Evolutionary conservation across 1,140 invertebrate species (phyloP), one percentile per base, ranked within the genome.

Genomic region (Vanessa atalanta): DNA sequence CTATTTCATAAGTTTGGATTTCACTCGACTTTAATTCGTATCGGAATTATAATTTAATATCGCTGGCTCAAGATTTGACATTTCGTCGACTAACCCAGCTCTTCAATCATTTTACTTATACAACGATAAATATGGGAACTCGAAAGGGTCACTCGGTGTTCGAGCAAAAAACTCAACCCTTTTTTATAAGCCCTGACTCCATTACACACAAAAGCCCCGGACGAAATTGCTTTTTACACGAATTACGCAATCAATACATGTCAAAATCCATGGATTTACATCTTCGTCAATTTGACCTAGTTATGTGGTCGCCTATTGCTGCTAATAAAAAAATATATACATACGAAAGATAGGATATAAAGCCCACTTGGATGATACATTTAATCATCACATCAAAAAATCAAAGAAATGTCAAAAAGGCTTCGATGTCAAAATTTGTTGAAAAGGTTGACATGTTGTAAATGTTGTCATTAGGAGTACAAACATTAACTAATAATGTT

Each of bases 21-120:
- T 20, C 20, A 20, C 20, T 20, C 20, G 20, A 20, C 20, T 20
- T 50, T 15, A 53, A n/a, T 53, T 20, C n/a, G 15, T 4, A n/a
- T n/a, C n/a, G 15, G 6, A 53, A 16, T n/a, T n/a, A 8, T 53
- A 75, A 75, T 65, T 63, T 70, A 61, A 53, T 57, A 37, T 50
- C 48, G 61, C 15, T 7, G n/a, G n/a, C 15, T 53, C 37, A n/a
- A 2, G n/a, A 20, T 16, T n/a, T 53, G 50, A 53, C 50, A 53
- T 53, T 53, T 43, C 37, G 15, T 53, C 20, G n/a, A 53, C 50
- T n/a, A 8, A 16, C 13, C 50, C 50, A n/a, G 9, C 15, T 53
- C n/a, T 53, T 53, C 50, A 53, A 53, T 53, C n/a, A 53, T 53
- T 53, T n/a, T 50, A 50, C 37, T 43, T 43, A 43, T 43, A 43